phyloP scores from a whole-genome alignment of 1,140 invertebrate genomes.

The Drosophila athabasca region DNA sequence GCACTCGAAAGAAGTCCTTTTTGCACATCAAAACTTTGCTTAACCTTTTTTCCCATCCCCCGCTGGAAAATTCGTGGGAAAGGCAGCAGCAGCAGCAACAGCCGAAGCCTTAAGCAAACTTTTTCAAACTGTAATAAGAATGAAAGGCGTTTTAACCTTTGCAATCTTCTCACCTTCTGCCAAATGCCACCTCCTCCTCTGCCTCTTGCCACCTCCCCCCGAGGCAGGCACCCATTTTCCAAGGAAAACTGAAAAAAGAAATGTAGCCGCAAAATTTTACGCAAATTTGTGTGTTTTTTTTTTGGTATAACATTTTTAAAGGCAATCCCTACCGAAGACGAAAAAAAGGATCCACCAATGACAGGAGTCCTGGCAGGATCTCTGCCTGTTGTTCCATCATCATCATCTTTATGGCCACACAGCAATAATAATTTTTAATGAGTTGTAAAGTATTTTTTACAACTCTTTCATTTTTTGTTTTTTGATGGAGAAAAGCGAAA shows the following conservation, averaged over 20 bases:
- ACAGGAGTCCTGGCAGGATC: slow-evolving; percentile 9
- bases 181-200: no score
- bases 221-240: slow-evolving; percentile 11
- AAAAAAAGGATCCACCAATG: slow-evolving; percentile 28
- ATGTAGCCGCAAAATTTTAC: slow-evolving; percentile 56
- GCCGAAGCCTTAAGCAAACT: slow-evolving; percentile 30
- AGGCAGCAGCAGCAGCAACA: slow-evolving; percentile 7
- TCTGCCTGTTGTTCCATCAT: not conserved
- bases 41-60: slow-evolving; percentile 40
- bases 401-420: slow-evolving; percentile 27
- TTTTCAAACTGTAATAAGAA: slow-evolving; percentile 53
- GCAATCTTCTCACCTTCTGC: slow-evolving; percentile 6
- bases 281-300: slow-evolving; percentile 36
- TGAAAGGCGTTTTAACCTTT: slow-evolving; percentile 53
- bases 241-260: slow-evolving; percentile 32
- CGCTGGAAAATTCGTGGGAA: slow-evolving; percentile 30
- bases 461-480: slow-evolving; percentile 23
- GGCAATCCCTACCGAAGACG: not conserved
- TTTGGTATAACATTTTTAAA: slow-evolving; percentile 44
- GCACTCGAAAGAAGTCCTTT: slow-evolving; percentile 23
- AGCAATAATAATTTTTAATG: slow-evolving; percentile 76
- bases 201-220: no score
- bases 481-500: slow-evolving; percentile 32
- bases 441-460: slow-evolving; percentile 70
- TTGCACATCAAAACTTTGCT: slow-evolving; percentile 48